These are phyloP conservation scores for Pelagia noctiluca DNA, from an alignment of 30 jellyfish, hydroid and myxozoan species.

Conservation along the genomic window DNA sequence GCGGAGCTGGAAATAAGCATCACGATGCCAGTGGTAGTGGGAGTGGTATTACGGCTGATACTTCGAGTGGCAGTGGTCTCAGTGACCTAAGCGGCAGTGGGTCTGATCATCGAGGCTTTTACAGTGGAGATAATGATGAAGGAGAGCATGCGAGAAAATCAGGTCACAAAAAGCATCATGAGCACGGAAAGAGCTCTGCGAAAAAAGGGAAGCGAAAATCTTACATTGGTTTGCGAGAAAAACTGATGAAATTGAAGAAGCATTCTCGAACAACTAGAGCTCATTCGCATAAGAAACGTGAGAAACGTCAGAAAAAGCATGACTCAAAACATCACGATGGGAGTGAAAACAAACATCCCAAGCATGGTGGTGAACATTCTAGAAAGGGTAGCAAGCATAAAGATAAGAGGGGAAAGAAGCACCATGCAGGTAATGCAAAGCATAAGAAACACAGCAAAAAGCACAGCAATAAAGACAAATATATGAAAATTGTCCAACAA, in stretches of 20 bases:
- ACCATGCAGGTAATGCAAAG: constrained; percentile 2
- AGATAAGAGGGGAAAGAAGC: background rate
- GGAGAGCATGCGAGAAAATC: background rate
- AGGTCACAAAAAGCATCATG: background rate
- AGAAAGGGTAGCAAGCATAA: background rate
- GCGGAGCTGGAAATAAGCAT: too few relatives aligned
- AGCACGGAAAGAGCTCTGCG: background rate
- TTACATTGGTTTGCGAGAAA: constrained; percentile 27
- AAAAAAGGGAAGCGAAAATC: background rate
- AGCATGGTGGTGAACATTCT: background rate
- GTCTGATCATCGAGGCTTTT: too few relatives aligned
- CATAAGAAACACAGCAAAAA: background rate
- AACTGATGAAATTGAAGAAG: constrained; percentile 16
- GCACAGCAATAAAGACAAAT: constrained; percentile 41
- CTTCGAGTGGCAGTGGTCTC: constrained; percentile 16
- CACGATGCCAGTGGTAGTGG: constrained; percentile 53
- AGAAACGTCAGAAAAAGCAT: background rate
- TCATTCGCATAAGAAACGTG: background rate
- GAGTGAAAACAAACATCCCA: background rate
- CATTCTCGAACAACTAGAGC: background rate
- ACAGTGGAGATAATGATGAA: background rate
- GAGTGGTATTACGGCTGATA: constrained; percentile 39
- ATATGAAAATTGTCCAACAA: constrained; percentile 65
- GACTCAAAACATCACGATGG: background rate
- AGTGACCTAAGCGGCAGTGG: constrained; percentile 43